Conservation (phyloP, 2,888 invertebrate species). For the Melipona bicolor region DNA sequence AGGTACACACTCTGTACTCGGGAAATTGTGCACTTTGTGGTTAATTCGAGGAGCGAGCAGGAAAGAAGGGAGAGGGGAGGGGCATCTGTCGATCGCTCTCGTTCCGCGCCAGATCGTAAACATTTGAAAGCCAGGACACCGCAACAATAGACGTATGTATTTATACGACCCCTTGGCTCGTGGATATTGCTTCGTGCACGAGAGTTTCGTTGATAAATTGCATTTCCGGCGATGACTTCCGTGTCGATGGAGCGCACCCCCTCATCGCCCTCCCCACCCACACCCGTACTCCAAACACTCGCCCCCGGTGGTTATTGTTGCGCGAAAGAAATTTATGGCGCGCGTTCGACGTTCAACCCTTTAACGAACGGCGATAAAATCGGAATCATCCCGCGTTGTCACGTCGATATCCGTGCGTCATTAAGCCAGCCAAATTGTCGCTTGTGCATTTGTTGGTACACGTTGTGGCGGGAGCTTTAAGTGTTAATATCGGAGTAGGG, state of each 20-base stretch:
- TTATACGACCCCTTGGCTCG: constrained; percentile 40
- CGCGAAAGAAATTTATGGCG: constrained; percentile 23
- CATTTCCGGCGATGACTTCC: constrained; percentile 46
- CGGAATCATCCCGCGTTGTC: neutral
- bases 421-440: neutral
- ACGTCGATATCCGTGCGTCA: neutral
- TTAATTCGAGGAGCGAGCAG: constrained; percentile 58
- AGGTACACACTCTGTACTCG: no score
- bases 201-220: constrained; percentile 57
- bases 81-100: constrained; percentile 68
- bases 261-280: no score
- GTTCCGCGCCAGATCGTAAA: constrained; percentile 54
- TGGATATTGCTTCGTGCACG: constrained; percentile 17
- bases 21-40: constrained; percentile 32
- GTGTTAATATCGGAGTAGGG: neutral
- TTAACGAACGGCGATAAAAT: constrained; percentile 12
- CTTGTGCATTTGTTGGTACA: neutral
- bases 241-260: constrained; percentile 1
- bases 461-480: neutral
- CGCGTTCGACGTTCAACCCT: constrained; percentile 12
- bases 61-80: constrained; percentile 46
- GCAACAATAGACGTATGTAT: constrained; percentile 56
- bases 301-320: neutral
- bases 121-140: constrained; percentile 45
- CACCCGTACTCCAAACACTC: neutral